Percentiles rank a stretch among this genome's conserved stretches.
phyloP scores from a whole-genome alignment of 2,113 vertebrate species.

The Columba janthina region DNA sequence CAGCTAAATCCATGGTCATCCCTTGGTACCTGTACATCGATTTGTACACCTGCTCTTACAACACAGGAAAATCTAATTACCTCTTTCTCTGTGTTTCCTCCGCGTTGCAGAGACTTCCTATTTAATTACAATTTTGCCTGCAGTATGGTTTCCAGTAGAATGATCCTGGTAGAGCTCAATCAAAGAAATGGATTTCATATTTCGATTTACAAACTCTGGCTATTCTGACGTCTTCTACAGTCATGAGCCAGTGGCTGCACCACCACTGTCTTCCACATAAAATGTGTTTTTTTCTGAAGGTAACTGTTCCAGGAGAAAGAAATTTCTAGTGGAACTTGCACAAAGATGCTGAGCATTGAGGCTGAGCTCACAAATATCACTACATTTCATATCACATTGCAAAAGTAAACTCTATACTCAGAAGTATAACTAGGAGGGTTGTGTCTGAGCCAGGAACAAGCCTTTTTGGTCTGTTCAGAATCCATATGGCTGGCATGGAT shows the following conservation, averaged over 20 bases:
- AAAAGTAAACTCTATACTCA: not conserved
- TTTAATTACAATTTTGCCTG: not conserved
- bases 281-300: not conserved
- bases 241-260: rapidly evolving
- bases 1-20: not conserved
- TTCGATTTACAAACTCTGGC: not conserved
- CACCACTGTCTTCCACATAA: not conserved
- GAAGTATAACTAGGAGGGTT: not conserved
- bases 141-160: not conserved
- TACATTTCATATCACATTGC: not conserved
- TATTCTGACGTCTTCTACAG: not conserved
- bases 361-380: not conserved
- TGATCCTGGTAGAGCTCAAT: not conserved
- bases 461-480: not conserved
- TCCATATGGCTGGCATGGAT: rapidly evolving
- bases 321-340: not conserved
- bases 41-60: not conserved
- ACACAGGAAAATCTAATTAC: not conserved
- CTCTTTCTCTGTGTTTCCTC: not conserved
- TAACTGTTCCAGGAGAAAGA: not conserved
- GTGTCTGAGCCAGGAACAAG: not conserved
- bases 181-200: not conserved
- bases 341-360: not conserved
- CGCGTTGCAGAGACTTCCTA: not conserved
- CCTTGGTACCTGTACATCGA: not conserved